Evolutionary conservation across 2,888 invertebrate genomes (phyloP), one percentile per base, ranked within the genome.

Genomic region (Drosophila villosipedis): DNA sequence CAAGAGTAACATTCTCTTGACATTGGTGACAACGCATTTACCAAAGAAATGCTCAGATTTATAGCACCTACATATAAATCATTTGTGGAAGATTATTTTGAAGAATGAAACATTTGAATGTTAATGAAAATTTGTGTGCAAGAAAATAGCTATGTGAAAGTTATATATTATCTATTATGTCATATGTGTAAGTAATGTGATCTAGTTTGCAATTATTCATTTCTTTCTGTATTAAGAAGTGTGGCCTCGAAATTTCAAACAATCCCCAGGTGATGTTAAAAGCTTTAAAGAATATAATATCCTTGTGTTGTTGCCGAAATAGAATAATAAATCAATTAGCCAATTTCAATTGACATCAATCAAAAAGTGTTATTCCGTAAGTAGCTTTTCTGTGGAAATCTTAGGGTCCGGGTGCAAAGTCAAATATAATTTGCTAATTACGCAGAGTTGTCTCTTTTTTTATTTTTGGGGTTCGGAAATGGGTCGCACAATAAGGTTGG

Each of bases 401-500:
- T 31, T 43, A 47, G 62, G 47, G 54, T 37, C 33, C 28, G 60
- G 60, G 10, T 58, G 52, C 31, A 39, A 55, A 73, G 66, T 68
- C 41, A 66, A 76, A 76, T 80, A 63, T 80, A 68, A 78, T 30
- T 73, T 80, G 71, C 75, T 88, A 73, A 84, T 84, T 84, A 35
- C 25, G 43, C 30, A 41, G 58, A 52, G 52, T 43, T 74, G 54
- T 63, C 22, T 30, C 52, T 50, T 53, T 64, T 64, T 43, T 33
- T 37, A 33, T n/a, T 28, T 79, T 72, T 74, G 78, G 68, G 78
- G 55, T 68, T 72, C 73, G 75, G 75, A 43, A 25, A 33, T 31
- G 31, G 7, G 14, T 22, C 25, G 22, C 30, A 28, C 10, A 82
- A 77, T 68, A 69, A 73, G 71, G 73, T 79, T 80, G 64, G 58